Percentiles rank a stretch among this genome's conserved stretches.
phyloP scores from a whole-genome alignment of 2,797 vertebrate genomes.

The Smutsia temminckii region DNA sequence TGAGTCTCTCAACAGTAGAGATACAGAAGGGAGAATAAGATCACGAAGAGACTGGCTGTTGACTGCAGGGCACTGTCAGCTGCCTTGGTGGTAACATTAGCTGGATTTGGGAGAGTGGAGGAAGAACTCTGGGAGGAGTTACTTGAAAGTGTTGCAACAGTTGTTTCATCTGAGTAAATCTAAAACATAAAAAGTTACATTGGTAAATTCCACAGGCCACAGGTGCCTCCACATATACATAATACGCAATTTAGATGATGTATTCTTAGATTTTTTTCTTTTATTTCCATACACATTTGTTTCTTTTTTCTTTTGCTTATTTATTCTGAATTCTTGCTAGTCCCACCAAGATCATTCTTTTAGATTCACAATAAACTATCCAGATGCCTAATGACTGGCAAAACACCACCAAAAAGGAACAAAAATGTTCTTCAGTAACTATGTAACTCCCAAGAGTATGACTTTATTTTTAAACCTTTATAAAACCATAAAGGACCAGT shows the following conservation, averaged over 20 bases:
- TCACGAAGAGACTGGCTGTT: constrained; percentile 83
- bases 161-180: constrained; percentile 80
- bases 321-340: constrained; percentile 35
- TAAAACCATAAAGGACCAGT: background rate
- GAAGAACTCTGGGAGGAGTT: constrained; percentile 74
- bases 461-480: constrained; percentile 19
- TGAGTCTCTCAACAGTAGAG: constrained; percentile 90
- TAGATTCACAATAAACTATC: background rate
- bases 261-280: background rate
- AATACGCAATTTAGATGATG: background rate
- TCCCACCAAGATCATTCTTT: background rate
- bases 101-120: constrained; percentile 74
- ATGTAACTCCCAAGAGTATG: background rate
- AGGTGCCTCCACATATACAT: background rate
- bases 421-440: constrained; percentile 2
- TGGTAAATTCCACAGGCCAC: constrained; percentile 10
- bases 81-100: constrained; percentile 83
- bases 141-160: constrained; percentile 59
- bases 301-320: background rate
- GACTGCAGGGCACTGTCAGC: constrained; percentile 86
- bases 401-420: background rate
- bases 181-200: constrained; percentile 77
- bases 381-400: background rate
- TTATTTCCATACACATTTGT: background rate
- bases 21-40: constrained; percentile 88